Percentiles rank a stretch among this genome's conserved stretches.
Conservation (phyloP, 2,888 invertebrate genomes). For the Sympetrum striolatum region DNA sequence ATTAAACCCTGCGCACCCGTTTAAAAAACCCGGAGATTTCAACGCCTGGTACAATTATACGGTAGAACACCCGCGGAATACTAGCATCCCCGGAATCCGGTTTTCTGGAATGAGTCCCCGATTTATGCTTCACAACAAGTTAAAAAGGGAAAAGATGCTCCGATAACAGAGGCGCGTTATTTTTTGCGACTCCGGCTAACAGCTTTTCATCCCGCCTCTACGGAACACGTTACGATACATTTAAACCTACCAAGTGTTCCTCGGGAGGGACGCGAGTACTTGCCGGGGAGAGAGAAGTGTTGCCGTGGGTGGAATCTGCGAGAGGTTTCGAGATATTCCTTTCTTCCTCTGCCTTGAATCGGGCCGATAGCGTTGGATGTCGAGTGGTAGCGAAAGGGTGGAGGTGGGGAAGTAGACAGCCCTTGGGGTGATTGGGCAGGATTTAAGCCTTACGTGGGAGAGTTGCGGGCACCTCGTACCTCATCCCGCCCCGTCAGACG, state of each 20-base stretch:
- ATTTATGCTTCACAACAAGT: neutral
- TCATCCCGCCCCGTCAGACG: conserved; percentile 30
- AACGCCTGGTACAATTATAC: neutral
- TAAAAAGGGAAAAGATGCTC: neutral
- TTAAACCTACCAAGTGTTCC: neutral
- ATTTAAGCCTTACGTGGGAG: conserved; percentile 39
- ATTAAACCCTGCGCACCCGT: too few relatives aligned
- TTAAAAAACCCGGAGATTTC: neutral
- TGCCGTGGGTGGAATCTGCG: neutral
- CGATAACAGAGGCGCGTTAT: neutral
- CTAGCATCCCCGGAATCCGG: neutral
- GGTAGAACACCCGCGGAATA: neutral
- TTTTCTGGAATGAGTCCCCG: neutral
- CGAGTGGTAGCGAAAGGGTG: neutral
- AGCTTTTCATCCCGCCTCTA: neutral
- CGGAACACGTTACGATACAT: neutral
- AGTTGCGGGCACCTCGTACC: conserved; percentile 37
- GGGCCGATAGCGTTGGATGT: neutral
- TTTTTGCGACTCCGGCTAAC: neutral
- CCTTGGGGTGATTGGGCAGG: conserved; percentile 38
- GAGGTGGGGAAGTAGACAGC: neutral
- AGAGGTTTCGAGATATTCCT: neutral
- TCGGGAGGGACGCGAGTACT: neutral
- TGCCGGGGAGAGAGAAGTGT: neutral
- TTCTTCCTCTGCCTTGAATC: neutral